These are phyloP conservation scores for Pocillopora meandrina DNA, from an alignment of 92 coral and sea anemone genomes.

Conservation along the genomic window DNA sequence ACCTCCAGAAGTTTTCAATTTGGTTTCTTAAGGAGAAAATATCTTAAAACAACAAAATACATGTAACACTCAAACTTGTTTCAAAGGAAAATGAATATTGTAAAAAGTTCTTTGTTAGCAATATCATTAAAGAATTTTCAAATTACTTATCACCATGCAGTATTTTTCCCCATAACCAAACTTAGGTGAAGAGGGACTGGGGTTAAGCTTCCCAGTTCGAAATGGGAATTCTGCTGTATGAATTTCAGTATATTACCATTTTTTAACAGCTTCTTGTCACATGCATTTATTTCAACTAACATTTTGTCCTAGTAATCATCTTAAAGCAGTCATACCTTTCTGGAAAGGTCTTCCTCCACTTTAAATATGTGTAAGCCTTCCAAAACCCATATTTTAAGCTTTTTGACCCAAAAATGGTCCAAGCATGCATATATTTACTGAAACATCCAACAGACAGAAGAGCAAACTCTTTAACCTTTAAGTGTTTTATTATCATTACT, in stretches of 20 bases:
- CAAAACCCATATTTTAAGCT: not conserved
- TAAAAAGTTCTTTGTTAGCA: not conserved
- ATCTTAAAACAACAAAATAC: not conserved
- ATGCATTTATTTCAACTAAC: not conserved
- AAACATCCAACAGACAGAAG: not conserved
- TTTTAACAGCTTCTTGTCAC: not conserved
- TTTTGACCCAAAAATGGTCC: not conserved
- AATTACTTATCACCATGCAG: not conserved
- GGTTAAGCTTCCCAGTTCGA: not conserved
- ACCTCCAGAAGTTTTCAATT: not conserved
- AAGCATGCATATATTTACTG: too few species aligned
- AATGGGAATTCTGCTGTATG: not conserved
- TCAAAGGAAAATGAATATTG: not conserved
- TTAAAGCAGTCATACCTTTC: not conserved
- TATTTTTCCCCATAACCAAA: not conserved
- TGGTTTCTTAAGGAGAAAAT: not conserved
- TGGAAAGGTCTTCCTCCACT: constrained; percentile 11
- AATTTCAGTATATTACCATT: too few species aligned
- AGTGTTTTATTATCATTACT: too few species aligned
- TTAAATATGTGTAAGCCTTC: constrained; percentile 8
- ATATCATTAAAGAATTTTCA: not conserved
- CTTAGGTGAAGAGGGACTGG: not conserved
- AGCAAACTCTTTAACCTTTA: constrained; percentile 1
- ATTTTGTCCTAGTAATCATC: not conserved
- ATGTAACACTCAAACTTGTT: not conserved